A percentile compares a stretch with the other conserved stretches of the same genome.
phyloP scores from a whole-genome alignment of 2,797 vertebrate species.

The Acipenser transmontanus region DNA sequence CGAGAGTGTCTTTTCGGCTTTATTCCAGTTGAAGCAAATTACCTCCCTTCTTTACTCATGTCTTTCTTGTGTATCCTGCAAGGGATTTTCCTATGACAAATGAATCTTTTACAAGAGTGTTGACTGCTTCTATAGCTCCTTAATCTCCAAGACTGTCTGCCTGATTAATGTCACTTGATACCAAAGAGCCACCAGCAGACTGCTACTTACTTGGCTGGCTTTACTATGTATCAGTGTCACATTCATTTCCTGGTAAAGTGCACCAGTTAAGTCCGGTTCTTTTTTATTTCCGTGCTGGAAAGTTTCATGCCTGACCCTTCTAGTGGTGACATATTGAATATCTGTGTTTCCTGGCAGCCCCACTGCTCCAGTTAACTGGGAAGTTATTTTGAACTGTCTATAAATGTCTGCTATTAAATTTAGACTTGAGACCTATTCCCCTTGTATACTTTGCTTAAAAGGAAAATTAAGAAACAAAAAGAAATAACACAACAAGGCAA shows the following conservation, averaged over 20 bases:
- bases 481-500: neutral
- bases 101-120: neutral
- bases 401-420: neutral
- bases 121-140: neutral
- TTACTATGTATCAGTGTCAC: slow-evolving; percentile 7
- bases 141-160: slow-evolving; percentile 8
- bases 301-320: slow-evolving; percentile 10
- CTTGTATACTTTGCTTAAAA: neutral
- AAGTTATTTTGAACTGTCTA: slow-evolving; percentile 11
- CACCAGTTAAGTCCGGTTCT: slow-evolving; percentile 5
- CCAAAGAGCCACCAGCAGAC: slow-evolving; percentile 1
- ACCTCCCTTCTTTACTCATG: too few relatives aligned
- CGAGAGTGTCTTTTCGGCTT: too few relatives aligned
- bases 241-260: slow-evolving; percentile 14
- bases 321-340: slow-evolving; percentile 12
- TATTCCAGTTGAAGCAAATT: too few relatives aligned
- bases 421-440: neutral
- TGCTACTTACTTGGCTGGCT: neutral
- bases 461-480: neutral
- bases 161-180: slow-evolving; percentile 3
- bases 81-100: neutral
- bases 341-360: slow-evolving; percentile 14
- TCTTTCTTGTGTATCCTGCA: neutral
- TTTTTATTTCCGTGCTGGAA: slow-evolving; percentile 12
- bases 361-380: slow-evolving; percentile 5